A percentile compares a stretch with the other conserved stretches of the same genome.
These are phyloP conservation scores for Corythornis leucogaster DNA, from an alignment of 2,797 vertebrate species.

Conservation along the genomic window DNA sequence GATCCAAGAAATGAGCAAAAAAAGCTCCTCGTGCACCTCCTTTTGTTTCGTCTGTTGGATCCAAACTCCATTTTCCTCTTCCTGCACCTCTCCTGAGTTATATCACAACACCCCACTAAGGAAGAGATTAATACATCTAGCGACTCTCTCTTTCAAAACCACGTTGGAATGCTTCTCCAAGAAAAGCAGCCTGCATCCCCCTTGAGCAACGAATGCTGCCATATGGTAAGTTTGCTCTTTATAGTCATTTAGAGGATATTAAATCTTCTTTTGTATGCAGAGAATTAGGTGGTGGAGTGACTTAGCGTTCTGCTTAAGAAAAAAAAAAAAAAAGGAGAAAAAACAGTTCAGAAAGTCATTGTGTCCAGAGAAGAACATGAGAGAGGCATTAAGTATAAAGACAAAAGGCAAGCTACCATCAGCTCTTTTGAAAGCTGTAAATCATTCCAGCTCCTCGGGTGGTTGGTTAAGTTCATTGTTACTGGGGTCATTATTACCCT, in stretches of 20 bases:
- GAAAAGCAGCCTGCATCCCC: conserved; percentile 37
- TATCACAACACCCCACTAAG: conserved; percentile 24
- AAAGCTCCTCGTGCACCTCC: background rate
- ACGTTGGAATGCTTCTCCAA: conserved; percentile 28
- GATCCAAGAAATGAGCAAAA: background rate
- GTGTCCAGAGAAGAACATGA: conserved; percentile 61
- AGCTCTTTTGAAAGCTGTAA: conserved; percentile 58
- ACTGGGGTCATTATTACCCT: conserved; percentile 44
- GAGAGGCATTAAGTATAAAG: conserved; percentile 56
- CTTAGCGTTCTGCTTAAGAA: conserved; percentile 29
- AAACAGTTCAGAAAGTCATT: conserved; percentile 44
- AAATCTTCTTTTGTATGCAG: conserved; percentile 63
- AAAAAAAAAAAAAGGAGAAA: background rate
- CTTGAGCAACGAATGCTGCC: conserved; percentile 42
- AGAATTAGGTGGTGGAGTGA: conserved; percentile 41
- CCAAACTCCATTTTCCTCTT: background rate
- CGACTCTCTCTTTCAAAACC: conserved; percentile 54
- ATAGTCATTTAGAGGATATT: conserved; percentile 51
- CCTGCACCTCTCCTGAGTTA: conserved; percentile 14
- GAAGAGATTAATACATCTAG: conserved; percentile 27
- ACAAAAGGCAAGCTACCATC: conserved; percentile 61
- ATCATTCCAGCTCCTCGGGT: conserved; percentile 35
- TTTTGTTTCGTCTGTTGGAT: background rate
- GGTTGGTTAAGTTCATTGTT: conserved; percentile 60
- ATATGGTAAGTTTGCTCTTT: conserved; percentile 59